These are phyloP conservation scores for Balaeniceps rex DNA, from an alignment of 2,113 vertebrate genomes.

Conservation along the genomic window DNA sequence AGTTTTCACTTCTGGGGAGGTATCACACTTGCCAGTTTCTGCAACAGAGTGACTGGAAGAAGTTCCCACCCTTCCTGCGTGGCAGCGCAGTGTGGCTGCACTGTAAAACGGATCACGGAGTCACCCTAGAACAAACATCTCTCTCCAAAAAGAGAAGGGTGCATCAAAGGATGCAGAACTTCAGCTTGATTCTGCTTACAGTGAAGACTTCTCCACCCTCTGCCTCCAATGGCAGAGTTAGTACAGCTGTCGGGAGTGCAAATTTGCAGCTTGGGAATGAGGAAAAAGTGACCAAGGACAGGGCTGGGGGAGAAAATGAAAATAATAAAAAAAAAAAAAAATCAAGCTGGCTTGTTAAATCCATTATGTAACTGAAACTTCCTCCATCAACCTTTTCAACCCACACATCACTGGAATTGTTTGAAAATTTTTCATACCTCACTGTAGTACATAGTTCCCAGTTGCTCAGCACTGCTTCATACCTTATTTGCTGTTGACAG, in stretches of 20 bases:
- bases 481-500: not conserved
- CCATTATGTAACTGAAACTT: not conserved
- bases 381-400: not conserved
- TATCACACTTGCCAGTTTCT: not conserved
- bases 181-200: not conserved
- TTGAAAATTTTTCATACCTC: not conserved
- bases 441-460: not conserved
- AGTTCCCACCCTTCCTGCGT: not conserved
- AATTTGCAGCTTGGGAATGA: not conserved
- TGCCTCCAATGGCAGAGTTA: not conserved
- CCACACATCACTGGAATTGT: not conserved
- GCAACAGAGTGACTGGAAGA: not conserved
- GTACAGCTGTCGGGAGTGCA: not conserved
- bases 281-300: not conserved
- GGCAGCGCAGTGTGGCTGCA: not conserved
- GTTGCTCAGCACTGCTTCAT: not conserved
- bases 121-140: not conserved
- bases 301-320: not conserved
- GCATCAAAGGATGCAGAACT: not conserved
- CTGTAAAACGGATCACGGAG: not conserved
- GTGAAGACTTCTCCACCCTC: not conserved
- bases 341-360: not conserved
- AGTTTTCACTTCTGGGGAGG: not conserved
- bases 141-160: not conserved
- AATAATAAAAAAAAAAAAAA: not conserved